A percentile compares a stretch with the other conserved stretches of the same genome.
Conservation (phyloP, 2,797 vertebrate genomes). For the Halcyon badia region DNA sequence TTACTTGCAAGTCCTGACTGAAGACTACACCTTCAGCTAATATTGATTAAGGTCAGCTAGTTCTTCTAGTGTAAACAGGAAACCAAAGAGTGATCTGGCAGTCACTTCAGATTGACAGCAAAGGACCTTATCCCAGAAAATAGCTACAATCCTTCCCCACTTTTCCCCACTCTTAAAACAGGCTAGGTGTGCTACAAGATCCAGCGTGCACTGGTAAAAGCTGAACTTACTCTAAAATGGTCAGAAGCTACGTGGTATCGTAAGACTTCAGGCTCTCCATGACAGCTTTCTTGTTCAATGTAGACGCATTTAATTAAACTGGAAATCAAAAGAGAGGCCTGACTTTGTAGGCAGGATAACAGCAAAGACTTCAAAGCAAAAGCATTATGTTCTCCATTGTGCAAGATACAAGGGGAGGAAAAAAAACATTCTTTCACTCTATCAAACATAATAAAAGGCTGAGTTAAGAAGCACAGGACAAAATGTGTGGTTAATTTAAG, state of each 20-base stretch:
- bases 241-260: background rate
- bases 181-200: background rate
- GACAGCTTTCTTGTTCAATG: constrained; percentile 46
- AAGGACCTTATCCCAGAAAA: background rate
- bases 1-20: background rate
- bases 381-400: constrained; percentile 74
- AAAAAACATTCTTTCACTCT: constrained; percentile 70
- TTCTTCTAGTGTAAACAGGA: background rate
- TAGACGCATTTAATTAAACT: constrained; percentile 69
- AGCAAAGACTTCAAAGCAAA: constrained; percentile 70
- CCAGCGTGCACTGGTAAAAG: background rate
- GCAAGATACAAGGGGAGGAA: constrained; percentile 65
- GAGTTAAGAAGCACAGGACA: constrained; percentile 53
- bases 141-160: background rate
- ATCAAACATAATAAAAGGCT: constrained; percentile 69
- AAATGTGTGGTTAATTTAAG: constrained; percentile 67
- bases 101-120: background rate
- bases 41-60: background rate
- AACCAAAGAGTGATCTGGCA: background rate
- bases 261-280: background rate
- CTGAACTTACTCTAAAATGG: background rate
- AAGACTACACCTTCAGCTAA: background rate
- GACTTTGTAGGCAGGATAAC: constrained; percentile 61
- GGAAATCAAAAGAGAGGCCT: constrained; percentile 57
- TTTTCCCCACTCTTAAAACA: background rate